phyloP scores from a whole-genome alignment of 2,113 vertebrate species.

The Oreotragus oreotragus region DNA sequence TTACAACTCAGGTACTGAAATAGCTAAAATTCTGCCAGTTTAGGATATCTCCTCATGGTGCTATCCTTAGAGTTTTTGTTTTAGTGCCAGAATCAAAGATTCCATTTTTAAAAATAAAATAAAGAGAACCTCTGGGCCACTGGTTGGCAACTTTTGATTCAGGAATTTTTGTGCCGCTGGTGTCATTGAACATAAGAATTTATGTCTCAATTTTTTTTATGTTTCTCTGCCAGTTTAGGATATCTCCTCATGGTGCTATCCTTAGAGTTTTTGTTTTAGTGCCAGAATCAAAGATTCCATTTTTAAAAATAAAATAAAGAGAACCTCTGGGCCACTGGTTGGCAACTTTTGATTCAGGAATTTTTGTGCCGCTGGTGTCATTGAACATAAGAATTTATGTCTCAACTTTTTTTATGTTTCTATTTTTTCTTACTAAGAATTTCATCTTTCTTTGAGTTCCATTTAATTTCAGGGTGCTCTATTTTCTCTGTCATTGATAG shows the following conservation, averaged over 20 bases:
- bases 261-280: conserved; percentile 55
- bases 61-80: conserved; percentile 55
- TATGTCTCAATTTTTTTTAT: conserved; percentile 15
- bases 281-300: conserved; percentile 22
- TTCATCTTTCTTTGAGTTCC: background rate
- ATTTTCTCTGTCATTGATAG: background rate
- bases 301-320: conserved; percentile 61
- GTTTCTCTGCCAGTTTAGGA: conserved; percentile 12
- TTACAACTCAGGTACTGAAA: conserved; percentile 17
- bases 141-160: conserved; percentile 37
- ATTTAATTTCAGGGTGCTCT: background rate
- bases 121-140: conserved; percentile 46
- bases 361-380: conserved; percentile 35
- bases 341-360: conserved; percentile 37
- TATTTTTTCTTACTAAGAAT: conserved; percentile 41
- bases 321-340: conserved; percentile 20
- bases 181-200: conserved; percentile 37
- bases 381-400: conserved; percentile 35
- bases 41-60: background rate
- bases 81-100: conserved; percentile 21
- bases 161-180: conserved; percentile 23
- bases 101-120: conserved; percentile 51
- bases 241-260: background rate
- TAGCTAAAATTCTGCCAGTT: conserved; percentile 31
- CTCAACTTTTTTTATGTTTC: background rate